phyloP scores from a whole-genome alignment of 1,140 invertebrate species.

The Zaprionus capensis region DNA sequence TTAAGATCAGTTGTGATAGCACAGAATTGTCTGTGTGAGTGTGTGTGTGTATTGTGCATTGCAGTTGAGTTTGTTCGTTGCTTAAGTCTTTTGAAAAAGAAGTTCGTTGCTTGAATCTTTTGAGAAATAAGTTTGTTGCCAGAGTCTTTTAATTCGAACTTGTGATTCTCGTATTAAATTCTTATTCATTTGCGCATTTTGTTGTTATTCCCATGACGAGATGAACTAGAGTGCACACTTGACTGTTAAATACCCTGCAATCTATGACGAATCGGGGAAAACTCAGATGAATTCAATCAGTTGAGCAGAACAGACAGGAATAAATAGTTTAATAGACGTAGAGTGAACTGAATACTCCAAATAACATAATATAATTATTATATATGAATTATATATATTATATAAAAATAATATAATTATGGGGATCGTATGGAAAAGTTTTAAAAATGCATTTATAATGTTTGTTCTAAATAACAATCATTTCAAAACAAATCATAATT shows the following conservation, averaged over 20 bases:
- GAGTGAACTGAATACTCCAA: no score
- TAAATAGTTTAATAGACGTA: no score
- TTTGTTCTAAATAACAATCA: no score
- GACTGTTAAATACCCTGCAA: neutral
- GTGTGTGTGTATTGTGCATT: neutral
- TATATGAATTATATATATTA: no score
- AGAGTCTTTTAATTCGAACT: constrained; percentile 19
- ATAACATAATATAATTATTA: no score
- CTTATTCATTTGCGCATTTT: constrained; percentile 18
- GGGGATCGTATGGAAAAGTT: no score
- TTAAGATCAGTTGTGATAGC: constrained; percentile 12
- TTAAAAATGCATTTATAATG: no score
- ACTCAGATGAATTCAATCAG: no score
- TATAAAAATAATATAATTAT: no score
- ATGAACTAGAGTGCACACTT: constrained; percentile 14
- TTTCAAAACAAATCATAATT: no score
- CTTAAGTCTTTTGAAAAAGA: constrained; percentile 12
- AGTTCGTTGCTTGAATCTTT: constrained; percentile 41
- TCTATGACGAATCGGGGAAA: no score
- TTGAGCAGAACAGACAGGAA: no score
- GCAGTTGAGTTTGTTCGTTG: constrained; percentile 5
- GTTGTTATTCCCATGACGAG: constrained; percentile 41
- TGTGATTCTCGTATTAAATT: constrained; percentile 1
- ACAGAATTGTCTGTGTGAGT: neutral
- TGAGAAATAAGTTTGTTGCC: constrained; percentile 25